These are phyloP conservation scores for Rambutsinella grinnellia DNA, from an alignment of 2,888 invertebrate genomes.

Conservation along the genomic window DNA sequence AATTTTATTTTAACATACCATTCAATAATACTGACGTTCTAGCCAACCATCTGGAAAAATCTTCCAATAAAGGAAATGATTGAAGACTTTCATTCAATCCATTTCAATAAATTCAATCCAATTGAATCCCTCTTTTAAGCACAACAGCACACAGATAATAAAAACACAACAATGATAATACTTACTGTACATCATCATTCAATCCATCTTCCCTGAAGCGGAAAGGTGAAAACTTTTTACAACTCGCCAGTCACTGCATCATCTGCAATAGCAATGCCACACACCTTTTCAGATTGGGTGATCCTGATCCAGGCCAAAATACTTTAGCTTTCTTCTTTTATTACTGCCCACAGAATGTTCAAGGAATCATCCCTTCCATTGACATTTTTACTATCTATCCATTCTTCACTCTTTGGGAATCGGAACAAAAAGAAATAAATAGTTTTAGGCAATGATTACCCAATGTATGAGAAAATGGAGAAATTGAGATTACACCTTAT, in stretches of 20 bases:
- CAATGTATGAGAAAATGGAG: neutral
- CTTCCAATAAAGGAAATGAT: too few relatives aligned
- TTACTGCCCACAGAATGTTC: neutral
- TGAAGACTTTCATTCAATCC: too few relatives aligned
- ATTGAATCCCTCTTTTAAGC: neutral
- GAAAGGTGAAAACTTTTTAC: conserved; percentile 56
- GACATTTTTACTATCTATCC: conserved; percentile 20
- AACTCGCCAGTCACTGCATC: conserved; percentile 30
- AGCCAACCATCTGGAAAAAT: too few relatives aligned
- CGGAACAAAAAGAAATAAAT: neutral
- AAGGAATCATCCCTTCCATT: neutral
- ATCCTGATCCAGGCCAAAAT: too few relatives aligned
- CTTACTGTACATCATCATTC: neutral
- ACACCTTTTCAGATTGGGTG: neutral
- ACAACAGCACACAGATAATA: conserved; percentile 6
- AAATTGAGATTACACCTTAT: neutral
- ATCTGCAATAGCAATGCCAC: neutral
- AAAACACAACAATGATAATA: neutral
- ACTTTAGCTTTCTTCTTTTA: conserved; percentile 15
- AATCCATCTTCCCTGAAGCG: conserved; percentile 48
- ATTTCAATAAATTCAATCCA: neutral
- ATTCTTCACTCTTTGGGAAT: neutral
- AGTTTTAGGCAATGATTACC: too few relatives aligned
- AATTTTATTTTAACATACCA: too few relatives aligned
- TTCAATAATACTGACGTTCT: too few relatives aligned